Percentiles rank a stretch among this genome's conserved stretches.
Evolutionary conservation across 2,888 invertebrate genomes (phyloP).

Genomic region (Catocala sponsa): DNA sequence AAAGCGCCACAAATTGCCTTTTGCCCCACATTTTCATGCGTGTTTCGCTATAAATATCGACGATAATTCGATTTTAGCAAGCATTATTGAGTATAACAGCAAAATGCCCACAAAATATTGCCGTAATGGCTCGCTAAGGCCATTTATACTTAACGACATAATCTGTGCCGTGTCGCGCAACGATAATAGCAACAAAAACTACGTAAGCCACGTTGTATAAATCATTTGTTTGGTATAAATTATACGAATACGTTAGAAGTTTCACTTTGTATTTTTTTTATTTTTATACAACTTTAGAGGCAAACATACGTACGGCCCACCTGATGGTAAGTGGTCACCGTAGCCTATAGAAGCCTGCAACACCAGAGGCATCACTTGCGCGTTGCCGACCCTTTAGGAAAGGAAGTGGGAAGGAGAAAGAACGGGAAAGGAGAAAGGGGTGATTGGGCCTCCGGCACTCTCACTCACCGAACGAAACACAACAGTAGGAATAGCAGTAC

Average conservation of each 20-base stretch:
- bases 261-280: no score
- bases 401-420: no score
- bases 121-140: slow-evolving; percentile 41
- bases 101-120: slow-evolving; percentile 44
- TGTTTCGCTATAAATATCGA: slow-evolving; percentile 46
- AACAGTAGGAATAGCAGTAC: no score
- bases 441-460: no score
- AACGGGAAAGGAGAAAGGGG: no score
- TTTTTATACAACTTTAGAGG: no score
- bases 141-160: slow-evolving; percentile 50
- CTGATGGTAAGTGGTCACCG: no score
- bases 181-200: slow-evolving; percentile 49
- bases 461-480: no score
- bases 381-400: no score
- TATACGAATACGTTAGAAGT: slow-evolving; percentile 23
- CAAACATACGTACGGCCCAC: no score
- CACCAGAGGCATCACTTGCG: no score
- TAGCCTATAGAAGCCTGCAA: no score
- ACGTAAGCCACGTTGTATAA: slow-evolving; percentile 34
- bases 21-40: slow-evolving; percentile 26
- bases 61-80: slow-evolving; percentile 51
- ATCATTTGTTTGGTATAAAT: slow-evolving; percentile 34
- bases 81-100: slow-evolving; percentile 46
- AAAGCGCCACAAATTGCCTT: slow-evolving; percentile 26
- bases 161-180: slow-evolving; percentile 51